These are phyloP conservation scores for Xylocopa sonorina DNA, from an alignment of 1,140 invertebrate genomes.

Conservation along the genomic window DNA sequence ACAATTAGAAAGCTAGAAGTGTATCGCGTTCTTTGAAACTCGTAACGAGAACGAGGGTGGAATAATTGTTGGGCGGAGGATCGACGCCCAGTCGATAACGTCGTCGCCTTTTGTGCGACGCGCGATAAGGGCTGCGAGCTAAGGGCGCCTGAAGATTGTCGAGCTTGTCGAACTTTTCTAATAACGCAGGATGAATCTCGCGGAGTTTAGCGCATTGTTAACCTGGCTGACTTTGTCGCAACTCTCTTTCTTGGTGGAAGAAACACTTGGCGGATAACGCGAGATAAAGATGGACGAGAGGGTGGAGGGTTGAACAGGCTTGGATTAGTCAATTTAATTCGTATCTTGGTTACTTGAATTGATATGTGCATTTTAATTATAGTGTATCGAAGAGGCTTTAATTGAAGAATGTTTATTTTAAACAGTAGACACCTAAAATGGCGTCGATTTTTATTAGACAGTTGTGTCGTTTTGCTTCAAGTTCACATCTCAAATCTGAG, in stretches of 20 bases:
- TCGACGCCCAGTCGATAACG: not conserved
- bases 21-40: not conserved
- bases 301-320: no score
- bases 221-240: constrained; percentile 54
- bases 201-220: constrained; percentile 58
- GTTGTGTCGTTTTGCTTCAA: no score
- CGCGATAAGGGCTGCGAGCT: constrained; percentile 2
- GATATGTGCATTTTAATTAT: no score
- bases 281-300: no score
- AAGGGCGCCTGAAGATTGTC: constrained; percentile 35
- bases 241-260: constrained; percentile 12
- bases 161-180: constrained; percentile 72
- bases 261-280: constrained; percentile 3
- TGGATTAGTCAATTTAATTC: no score
- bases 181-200: constrained; percentile 69
- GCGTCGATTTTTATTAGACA: no score
- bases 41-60: constrained; percentile 41
- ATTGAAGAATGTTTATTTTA: no score
- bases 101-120: not conserved
- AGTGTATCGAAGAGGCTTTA: no score
- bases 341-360: no score
- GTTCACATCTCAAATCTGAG: no score
- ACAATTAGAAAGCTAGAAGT: no score
- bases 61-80: constrained; percentile 49
- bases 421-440: no score